These are phyloP conservation scores for Tryphoninae sp. DNA, from an alignment of 2,888 invertebrate genomes.

Conservation along the genomic window DNA sequence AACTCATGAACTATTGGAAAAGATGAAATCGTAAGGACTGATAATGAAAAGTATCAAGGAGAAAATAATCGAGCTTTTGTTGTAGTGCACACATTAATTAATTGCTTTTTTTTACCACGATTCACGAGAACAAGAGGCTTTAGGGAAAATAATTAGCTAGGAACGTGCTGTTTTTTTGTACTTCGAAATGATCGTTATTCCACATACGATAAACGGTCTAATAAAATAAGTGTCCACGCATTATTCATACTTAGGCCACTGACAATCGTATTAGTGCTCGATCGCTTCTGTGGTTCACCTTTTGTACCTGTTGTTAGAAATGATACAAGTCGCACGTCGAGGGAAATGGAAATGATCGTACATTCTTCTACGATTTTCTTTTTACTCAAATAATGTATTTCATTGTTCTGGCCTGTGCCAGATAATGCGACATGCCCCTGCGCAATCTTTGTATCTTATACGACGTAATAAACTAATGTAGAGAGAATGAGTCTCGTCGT, in stretches of 20 bases:
- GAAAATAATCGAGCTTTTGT: conserved; percentile 8
- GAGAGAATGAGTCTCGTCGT: conserved; percentile 38
- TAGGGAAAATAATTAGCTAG: conserved; percentile 19
- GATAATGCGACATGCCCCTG: conserved; percentile 23
- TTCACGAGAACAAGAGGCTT: conserved; percentile 9
- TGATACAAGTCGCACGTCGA: background rate
- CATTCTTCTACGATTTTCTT: background rate
- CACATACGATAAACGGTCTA: conserved; percentile 7
- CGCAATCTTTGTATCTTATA: conserved; percentile 60
- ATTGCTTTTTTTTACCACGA: conserved; percentile 37
- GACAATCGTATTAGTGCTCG: conserved; percentile 36
- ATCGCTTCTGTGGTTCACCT: conserved; percentile 49
- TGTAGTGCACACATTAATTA: background rate
- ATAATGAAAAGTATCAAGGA: conserved; percentile 12
- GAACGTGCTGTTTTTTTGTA: conserved; percentile 3
- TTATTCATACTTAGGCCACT: conserved; percentile 36
- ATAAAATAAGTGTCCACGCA: background rate
- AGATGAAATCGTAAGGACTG: conserved; percentile 25
- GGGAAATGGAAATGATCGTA: background rate
- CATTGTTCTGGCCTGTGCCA: conserved; percentile 37
- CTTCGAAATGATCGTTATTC: background rate
- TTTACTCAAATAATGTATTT: conserved; percentile 49
- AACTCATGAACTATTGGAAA: conserved; percentile 14
- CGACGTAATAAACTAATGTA: conserved; percentile 62
- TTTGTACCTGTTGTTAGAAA: conserved; percentile 56